A percentile compares a stretch with the other conserved stretches of the same genome.
Evolutionary conservation across 2,797 vertebrate genomes (phyloP).

Genomic region (Vireo griseus): DNA sequence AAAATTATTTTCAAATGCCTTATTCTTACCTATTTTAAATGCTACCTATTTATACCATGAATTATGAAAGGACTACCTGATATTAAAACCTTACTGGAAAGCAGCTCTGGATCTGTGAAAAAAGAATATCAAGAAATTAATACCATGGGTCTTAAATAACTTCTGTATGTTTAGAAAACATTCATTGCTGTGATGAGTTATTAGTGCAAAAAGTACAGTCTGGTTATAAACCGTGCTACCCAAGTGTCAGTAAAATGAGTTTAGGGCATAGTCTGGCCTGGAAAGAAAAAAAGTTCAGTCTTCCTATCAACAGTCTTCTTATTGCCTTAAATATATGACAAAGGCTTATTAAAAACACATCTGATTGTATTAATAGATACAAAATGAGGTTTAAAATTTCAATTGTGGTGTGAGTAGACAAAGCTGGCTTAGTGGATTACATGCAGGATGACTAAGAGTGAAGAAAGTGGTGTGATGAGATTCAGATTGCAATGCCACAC

Average conservation of each 20-base stretch:
- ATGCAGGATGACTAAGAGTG: background rate
- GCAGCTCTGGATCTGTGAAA: background rate
- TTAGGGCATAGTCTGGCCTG: background rate
- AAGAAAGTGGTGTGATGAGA: background rate
- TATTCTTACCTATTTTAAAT: background rate
- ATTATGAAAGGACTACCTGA: background rate
- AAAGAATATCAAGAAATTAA: background rate
- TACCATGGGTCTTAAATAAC: background rate
- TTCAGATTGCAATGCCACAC: background rate
- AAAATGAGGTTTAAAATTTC: background rate
- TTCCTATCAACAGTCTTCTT: background rate
- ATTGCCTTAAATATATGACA: background rate
- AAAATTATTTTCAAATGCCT: background rate
- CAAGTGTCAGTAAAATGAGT: background rate
- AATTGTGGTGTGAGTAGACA: background rate
- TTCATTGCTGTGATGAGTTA: background rate
- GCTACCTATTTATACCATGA: background rate
- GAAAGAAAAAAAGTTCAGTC: background rate
- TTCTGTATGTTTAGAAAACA: background rate
- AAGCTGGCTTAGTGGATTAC: background rate
- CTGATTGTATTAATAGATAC: background rate
- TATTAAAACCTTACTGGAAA: background rate
- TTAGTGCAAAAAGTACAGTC: background rate
- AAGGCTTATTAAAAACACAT: background rate
- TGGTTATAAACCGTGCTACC: background rate